Base-by-base conservation (phyloP, 2,113 vertebrate species). In the Pomatorhinus ruficollis region DNA sequence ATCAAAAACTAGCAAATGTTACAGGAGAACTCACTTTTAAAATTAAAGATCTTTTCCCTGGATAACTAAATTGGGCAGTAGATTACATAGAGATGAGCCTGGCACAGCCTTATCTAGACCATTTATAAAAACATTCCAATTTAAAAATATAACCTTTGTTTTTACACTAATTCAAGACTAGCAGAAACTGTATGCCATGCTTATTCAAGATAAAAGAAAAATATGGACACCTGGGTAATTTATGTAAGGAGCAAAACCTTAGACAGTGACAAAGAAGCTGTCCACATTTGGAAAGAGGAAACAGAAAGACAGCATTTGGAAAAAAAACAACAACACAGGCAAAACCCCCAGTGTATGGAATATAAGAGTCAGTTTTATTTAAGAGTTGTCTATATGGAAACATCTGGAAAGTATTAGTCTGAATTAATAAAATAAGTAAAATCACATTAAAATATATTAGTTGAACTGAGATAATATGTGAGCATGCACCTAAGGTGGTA, bases 91-190 rank as follows among this genome's bases (percentile, higher is more conserved):
- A 87, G 3, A 21, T 57, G n/a, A 52, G 22, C 8, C 50, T 85
- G 54, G 66, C 33, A 77, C 12, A 70, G 9, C 11, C 40, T 90
- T 94, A 88, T 77, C 61, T 66, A 39, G 6, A 76, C 5, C 30
- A 66, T 77, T 90, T 80, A 63, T 27, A 40, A 85, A 87, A 85
- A 10, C 16, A 65, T 83, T 94, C 42, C 50, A 70, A 37, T 70
- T 63, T 70, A 93, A 91, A 87, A 96, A 70, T n/a, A 44, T 45
- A 77, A 57, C 39, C 35, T 93, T 83, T 96, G 82, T 94, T 93
- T 96, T 88, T 60, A 49, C 33, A 40, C 27, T 86, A 85, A 77
- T 85, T 63, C 68, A 77, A 74, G 81, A 44, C 63, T 25, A 47
- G 17, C 14, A 74, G 31, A 70, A 61, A 80, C 31, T 50, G 8